Evolutionary conservation across 92 coral and sea anemone species (phyloP).

Genomic region (Palythoa grandis): DNA sequence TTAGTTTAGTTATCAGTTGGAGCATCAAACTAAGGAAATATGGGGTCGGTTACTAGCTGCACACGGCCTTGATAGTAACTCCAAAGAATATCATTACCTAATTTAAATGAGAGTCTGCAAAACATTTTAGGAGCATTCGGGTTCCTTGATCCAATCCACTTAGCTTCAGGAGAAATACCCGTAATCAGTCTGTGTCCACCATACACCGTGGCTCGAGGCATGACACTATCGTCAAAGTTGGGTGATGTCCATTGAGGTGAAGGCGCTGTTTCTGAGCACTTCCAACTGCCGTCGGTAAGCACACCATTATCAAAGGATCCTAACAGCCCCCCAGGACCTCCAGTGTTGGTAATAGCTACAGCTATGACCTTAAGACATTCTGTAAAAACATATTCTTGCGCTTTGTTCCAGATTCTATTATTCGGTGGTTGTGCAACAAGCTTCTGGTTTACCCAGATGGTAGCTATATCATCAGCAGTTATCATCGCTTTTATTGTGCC

Average conservation of each 20-base stretch:
- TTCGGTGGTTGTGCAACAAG: not conserved
- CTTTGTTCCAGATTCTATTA: conserved; percentile 17
- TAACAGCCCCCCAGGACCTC: conserved; percentile 14
- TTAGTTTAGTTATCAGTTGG: too few relatives aligned
- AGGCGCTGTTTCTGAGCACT: conserved; percentile 18
- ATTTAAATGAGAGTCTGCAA: conserved; percentile 13
- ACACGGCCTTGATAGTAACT: too few relatives aligned
- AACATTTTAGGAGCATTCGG: not conserved
- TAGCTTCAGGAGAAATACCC: conserved; percentile 1
- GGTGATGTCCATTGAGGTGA: conserved; percentile 7
- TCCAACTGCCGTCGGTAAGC: conserved; percentile 20
- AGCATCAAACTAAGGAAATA: too few relatives aligned
- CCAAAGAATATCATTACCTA: not conserved
- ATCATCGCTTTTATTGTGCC: not conserved
- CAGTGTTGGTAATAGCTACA: conserved; percentile 13
- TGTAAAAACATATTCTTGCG: conserved; percentile 24
- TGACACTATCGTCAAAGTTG: conserved; percentile 11
- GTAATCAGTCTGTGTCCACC: not conserved
- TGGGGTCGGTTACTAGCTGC: too few relatives aligned
- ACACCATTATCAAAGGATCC: conserved; percentile 32
- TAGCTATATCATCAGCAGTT: conserved; percentile 23
- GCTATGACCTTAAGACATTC: conserved; percentile 12
- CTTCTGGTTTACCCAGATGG: conserved; percentile 7
- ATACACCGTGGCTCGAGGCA: conserved; percentile 13
- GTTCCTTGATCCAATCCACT: conserved; percentile 37